Evolutionary conservation across 2,113 vertebrate species (phyloP).

Genomic region (Zapus hudsonius): DNA sequence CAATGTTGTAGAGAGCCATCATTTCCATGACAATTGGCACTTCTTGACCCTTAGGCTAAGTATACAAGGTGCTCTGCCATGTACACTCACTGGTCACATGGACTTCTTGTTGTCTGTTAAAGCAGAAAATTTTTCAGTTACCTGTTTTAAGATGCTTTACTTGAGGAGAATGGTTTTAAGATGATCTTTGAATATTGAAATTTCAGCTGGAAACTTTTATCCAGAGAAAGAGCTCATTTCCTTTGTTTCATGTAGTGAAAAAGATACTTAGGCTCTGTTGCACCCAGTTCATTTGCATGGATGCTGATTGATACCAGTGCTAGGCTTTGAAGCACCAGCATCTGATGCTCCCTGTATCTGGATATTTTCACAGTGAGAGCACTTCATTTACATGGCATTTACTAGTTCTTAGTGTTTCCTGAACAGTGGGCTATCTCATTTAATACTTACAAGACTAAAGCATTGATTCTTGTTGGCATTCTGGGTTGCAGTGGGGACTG

Average conservation of each 20-base stretch:
- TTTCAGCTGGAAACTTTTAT: background rate
- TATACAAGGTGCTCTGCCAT: background rate
- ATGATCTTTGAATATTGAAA: background rate
- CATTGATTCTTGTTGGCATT: background rate
- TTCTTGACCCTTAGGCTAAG: background rate
- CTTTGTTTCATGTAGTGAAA: conserved; percentile 49
- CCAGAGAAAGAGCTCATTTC: background rate
- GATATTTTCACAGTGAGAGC: background rate
- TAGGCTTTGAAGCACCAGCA: background rate
- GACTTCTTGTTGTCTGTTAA: background rate
- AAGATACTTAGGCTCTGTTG: background rate
- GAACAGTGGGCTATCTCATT: conserved; percentile 1
- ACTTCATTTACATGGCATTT: background rate
- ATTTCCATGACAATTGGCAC: background rate
- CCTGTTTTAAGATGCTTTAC: background rate
- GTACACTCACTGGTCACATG: background rate
- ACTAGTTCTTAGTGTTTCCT: background rate
- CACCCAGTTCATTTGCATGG: background rate
- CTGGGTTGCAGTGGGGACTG: background rate
- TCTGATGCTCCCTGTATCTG: background rate
- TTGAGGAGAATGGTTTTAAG: background rate
- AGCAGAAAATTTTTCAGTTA: background rate
- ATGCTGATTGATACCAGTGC: background rate
- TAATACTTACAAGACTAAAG: background rate
- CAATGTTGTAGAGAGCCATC: background rate